Base-by-base conservation (phyloP, 2,113 vertebrate species). In the Xerus inauris region DNA sequence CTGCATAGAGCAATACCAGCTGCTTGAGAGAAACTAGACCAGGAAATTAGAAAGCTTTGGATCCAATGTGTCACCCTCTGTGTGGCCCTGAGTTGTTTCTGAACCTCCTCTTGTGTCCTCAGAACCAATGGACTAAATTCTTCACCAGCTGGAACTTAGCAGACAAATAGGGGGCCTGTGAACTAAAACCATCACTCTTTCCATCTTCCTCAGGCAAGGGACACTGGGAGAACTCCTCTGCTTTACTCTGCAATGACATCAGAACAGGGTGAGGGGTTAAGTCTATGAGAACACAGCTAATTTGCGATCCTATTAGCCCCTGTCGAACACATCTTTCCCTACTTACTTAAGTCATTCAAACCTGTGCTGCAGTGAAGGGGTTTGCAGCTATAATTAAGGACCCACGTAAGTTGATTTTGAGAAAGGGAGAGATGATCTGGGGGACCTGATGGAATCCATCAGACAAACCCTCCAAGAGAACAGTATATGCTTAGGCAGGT, bases 51-150 rank as follows among this genome's bases (percentile, higher is more conserved):
- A 85, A 59, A 30, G 16, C 3, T 0, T 17, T 3, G 30, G 38
- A 24, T 5, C 28, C 14, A 19, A 19, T 0, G 6, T 1, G 2
- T 35, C 14, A 32, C 14, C 28, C 4, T 62, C 42, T 22, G 11
- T 11, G 28, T 38, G 45, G 45, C 73, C 17, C 9, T 30, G 17
- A 32, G 16, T 20, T 54, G 24, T 71, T 84, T 62, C 38, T 51
- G 73, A 57, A 24, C 13, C 38, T 26, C 12, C 1, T 69, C 32
- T 96, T 16, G 24, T 8, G 6, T 42, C 62, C 82, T 92, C 57
- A n/a, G 62, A 65, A 14, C 69, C n/a, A 22, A 2, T 20, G 6
- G 9, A 57, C 24, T n/a, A 20, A n/a, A 1, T 22, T 28, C 47
- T 75, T 54, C 28, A 69, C 45, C 47, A 87, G 26, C 1, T 91